These are phyloP conservation scores for Ophthalmotilapia sp. DNA, from an alignment of 2,113 vertebrate genomes.

Conservation along the genomic window DNA sequence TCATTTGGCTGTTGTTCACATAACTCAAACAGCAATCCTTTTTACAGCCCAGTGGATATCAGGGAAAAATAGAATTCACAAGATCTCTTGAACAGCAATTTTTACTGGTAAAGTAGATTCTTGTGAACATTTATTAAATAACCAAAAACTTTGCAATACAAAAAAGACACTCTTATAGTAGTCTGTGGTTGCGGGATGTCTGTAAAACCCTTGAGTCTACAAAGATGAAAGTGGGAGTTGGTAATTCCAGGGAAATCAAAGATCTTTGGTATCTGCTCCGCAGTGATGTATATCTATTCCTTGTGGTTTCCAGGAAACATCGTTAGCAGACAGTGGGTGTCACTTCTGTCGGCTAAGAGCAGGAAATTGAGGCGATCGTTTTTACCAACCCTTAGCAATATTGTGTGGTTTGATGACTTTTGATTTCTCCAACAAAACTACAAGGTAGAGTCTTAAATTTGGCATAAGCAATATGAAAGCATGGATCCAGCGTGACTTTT, in stretches of 20 bases:
- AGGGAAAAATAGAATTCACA: neutral
- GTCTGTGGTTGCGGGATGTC: too few species aligned
- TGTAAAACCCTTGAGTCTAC: neutral
- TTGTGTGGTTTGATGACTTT: neutral
- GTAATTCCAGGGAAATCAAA: neutral
- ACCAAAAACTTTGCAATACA: neutral
- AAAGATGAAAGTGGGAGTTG: neutral
- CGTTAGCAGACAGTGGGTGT: neutral
- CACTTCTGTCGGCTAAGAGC: neutral
- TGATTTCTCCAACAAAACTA: neutral
- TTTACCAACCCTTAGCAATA: neutral
- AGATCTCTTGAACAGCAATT: neutral
- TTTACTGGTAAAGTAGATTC: neutral
- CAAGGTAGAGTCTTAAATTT: neutral
- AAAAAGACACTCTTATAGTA: neutral
- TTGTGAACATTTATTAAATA: neutral
- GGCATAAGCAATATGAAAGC: neutral
- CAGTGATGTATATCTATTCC: neutral
- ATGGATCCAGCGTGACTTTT: neutral
- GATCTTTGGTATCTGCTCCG: too few species aligned
- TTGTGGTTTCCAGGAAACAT: neutral
- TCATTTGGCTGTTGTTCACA: neutral
- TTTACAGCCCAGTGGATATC: neutral
- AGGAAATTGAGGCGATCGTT: neutral
- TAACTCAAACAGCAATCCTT: neutral